These are phyloP conservation scores for Odocoileus virginianus DNA, from an alignment of 2,113 vertebrate genomes.

Conservation along the genomic window DNA sequence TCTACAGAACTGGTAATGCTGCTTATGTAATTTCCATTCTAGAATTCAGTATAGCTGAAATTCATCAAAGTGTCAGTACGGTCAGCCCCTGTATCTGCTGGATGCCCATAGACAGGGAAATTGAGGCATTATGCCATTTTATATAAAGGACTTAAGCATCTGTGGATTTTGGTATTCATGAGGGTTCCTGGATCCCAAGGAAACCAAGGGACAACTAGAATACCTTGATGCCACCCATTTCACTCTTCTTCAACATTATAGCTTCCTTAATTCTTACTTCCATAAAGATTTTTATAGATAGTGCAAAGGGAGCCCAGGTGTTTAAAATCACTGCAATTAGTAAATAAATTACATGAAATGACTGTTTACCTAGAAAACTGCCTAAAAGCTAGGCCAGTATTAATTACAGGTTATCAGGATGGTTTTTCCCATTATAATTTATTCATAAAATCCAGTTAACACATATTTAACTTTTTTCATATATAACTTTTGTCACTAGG, in stretches of 20 bases:
- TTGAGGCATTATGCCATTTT: not conserved
- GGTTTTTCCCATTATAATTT: not conserved
- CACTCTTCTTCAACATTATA: not conserved
- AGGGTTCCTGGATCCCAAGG: not conserved
- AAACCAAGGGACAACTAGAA: not conserved
- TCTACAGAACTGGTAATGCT: not conserved
- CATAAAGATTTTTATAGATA: not conserved
- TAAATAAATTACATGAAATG: slow-evolving; percentile 51
- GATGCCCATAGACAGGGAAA: not conserved
- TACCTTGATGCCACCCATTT: not conserved
- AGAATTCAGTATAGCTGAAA: not conserved
- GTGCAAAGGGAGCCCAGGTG: slow-evolving; percentile 19
- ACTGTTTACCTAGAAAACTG: slow-evolving; percentile 1
- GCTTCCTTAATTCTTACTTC: not conserved
- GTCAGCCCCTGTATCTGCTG: not conserved
- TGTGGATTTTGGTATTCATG: not conserved
- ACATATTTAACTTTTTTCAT: not conserved
- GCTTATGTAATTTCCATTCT: not conserved
- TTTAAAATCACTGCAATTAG: slow-evolving; percentile 41
- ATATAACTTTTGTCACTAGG: not conserved
- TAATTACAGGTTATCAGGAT: slow-evolving; percentile 29
- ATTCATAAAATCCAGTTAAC: not conserved
- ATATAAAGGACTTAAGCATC: not conserved
- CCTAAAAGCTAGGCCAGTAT: not conserved
- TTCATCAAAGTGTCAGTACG: not conserved